Evolutionary conservation across 2,113 vertebrate species (phyloP).

Genomic region (Epinephelus cyanopodus): DNA sequence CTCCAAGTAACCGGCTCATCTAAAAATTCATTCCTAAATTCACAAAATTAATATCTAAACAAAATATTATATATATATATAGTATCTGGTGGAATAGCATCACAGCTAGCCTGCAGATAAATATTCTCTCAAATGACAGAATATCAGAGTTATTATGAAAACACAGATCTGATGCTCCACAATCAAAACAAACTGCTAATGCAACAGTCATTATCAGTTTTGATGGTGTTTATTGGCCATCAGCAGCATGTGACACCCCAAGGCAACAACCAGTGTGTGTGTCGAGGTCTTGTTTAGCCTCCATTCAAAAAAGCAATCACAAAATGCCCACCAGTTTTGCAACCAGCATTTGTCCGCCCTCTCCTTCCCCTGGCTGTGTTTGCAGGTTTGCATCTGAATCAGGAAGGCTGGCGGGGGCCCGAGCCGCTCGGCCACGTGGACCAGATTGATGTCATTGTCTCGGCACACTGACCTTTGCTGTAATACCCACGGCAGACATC

Average conservation of each 20-base stretch:
- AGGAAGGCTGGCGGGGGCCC: conserved; percentile 56
- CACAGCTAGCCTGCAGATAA: not conserved
- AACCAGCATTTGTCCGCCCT: conserved; percentile 46
- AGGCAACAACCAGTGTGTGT: conserved; percentile 17
- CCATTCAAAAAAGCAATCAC: conserved; percentile 58
- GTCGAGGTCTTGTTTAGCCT: conserved; percentile 43
- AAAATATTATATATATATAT: no score
- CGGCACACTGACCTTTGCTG: conserved; percentile 98
- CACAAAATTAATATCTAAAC: no score
- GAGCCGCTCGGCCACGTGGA: conserved; percentile 82
- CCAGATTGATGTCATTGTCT: conserved; percentile 96
- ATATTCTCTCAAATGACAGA: not conserved
- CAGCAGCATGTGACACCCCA: not conserved
- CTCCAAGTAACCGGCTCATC: no score
- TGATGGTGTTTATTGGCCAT: not conserved
- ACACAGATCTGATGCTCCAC: not conserved
- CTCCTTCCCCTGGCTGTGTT: conserved; percentile 62
- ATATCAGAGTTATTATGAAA: not conserved
- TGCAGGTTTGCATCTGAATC: conserved; percentile 80
- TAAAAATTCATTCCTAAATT: no score
- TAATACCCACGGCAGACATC: conserved; percentile 98
- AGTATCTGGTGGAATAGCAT: not conserved
- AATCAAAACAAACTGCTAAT: not conserved
- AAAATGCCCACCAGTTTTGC: conserved; percentile 65
- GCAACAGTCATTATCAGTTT: not conserved